phyloP scores from a whole-genome alignment of 1,140 invertebrate genomes.

The Phymastichus coffea region DNA sequence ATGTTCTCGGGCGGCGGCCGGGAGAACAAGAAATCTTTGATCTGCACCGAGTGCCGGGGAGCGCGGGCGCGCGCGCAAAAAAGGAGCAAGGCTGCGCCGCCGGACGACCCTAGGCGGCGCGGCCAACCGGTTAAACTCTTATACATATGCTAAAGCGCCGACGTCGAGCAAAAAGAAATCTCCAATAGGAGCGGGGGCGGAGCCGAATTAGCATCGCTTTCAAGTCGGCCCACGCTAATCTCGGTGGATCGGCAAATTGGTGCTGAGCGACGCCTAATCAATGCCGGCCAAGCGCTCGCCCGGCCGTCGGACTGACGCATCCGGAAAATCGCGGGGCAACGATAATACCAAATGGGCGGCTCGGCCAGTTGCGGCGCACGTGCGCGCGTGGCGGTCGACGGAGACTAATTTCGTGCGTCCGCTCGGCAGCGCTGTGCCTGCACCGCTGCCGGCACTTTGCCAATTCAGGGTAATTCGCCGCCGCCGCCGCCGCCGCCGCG shows the following conservation, averaged over 20 bases:
- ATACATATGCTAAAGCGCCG: background rate
- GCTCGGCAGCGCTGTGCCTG: slow-evolving; percentile 5
- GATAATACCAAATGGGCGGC: background rate
- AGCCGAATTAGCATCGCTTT: slow-evolving; percentile 47
- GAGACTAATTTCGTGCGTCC: slow-evolving; percentile 51
- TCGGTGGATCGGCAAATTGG: slow-evolving; percentile 42
- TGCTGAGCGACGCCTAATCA: slow-evolving; percentile 44
- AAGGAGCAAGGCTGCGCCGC: too few relatives aligned
- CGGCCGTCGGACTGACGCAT: too few relatives aligned
- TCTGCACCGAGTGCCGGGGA: too few relatives aligned
- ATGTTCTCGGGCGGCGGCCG: too few relatives aligned
- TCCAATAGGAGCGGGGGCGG: background rate
- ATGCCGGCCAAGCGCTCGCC: too few relatives aligned
- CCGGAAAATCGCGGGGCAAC: background rate
- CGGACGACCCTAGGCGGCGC: too few relatives aligned
- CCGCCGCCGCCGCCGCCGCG: too few relatives aligned
- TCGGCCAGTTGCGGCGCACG: background rate
- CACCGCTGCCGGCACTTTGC: slow-evolving; percentile 7
- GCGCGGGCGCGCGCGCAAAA: too few relatives aligned
- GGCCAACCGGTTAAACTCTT: background rate
- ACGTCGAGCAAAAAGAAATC: background rate
- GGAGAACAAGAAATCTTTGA: too few relatives aligned
- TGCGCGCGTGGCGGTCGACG: slow-evolving; percentile 52
- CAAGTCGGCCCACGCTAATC: slow-evolving; percentile 47
- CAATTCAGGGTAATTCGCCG: slow-evolving; percentile 21